These are phyloP conservation scores for Lepidurus packardi DNA, from an alignment of 1,140 invertebrate genomes.

Conservation along the genomic window DNA sequence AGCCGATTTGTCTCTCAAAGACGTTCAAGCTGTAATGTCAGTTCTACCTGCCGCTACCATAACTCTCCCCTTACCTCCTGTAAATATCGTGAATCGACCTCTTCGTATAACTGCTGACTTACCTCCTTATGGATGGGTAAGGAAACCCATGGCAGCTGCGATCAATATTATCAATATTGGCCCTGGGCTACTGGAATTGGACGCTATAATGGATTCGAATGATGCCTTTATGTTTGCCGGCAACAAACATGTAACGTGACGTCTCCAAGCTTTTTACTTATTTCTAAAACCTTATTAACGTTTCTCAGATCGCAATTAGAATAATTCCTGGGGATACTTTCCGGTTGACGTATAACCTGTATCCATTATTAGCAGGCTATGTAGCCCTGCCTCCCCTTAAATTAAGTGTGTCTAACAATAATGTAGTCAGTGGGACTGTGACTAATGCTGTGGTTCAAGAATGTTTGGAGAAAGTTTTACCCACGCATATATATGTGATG, in stretches of 20 bases:
- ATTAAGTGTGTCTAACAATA: slow-evolving; percentile 51
- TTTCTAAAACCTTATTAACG: slow-evolving; percentile 22
- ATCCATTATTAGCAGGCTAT: slow-evolving; percentile 63
- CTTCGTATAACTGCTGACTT: slow-evolving; percentile 64
- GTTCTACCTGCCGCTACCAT: slow-evolving; percentile 42
- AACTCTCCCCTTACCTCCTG: slow-evolving; percentile 45
- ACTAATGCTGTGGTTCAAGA: slow-evolving; percentile 45
- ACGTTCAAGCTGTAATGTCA: neutral
- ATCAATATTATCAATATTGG: slow-evolving; percentile 70
- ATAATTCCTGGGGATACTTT: slow-evolving; percentile 58
- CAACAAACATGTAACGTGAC: slow-evolving; percentile 65
- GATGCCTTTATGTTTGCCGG: slow-evolving; percentile 87
- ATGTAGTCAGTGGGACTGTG: slow-evolving; percentile 42
- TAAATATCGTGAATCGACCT: slow-evolving; percentile 55
- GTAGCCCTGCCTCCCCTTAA: slow-evolving; percentile 61
- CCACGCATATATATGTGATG: slow-evolving; percentile 57
- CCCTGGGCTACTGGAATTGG: slow-evolving; percentile 61
- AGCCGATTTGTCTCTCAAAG: neutral
- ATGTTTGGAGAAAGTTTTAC: slow-evolving; percentile 51
- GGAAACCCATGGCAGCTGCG: slow-evolving; percentile 56
- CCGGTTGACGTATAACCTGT: slow-evolving; percentile 62
- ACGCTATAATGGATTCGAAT: slow-evolving; percentile 67
- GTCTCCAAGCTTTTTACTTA: neutral
- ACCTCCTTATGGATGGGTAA: slow-evolving; percentile 66
- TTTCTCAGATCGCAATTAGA: slow-evolving; percentile 53